Percentiles rank a stretch among this genome's conserved stretches.
These are phyloP conservation scores for Pammene fasciana DNA, from an alignment of 2,888 invertebrate species.

Conservation along the genomic window DNA sequence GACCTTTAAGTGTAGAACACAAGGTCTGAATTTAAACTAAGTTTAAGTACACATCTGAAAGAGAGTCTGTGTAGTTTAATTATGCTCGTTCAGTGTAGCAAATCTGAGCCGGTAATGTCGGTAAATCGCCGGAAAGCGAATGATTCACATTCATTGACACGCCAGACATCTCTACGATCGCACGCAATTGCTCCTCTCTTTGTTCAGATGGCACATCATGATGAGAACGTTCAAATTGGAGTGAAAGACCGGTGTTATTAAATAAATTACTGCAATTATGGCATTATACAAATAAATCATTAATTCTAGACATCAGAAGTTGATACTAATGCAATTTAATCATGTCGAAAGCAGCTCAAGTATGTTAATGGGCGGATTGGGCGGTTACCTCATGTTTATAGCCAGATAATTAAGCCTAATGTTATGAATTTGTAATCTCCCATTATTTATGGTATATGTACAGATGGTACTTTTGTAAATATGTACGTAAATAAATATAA, in stretches of 20 bases:
- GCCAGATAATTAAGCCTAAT: background rate
- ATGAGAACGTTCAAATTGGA: constrained; percentile 1
- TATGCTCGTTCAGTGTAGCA: constrained; percentile 19
- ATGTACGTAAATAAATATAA: constrained; percentile 43
- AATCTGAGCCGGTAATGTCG: constrained; percentile 30
- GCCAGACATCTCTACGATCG: constrained; percentile 22
- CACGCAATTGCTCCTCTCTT: constrained; percentile 31
- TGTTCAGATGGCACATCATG: constrained; percentile 28
- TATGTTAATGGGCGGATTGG: constrained; percentile 14
- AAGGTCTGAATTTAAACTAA: constrained; percentile 14
- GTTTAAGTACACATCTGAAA: background rate
- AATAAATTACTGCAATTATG: constrained; percentile 20
- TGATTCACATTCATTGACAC: constrained; percentile 41
- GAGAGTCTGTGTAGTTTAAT: constrained; percentile 12
- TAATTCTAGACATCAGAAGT: constrained; percentile 7
- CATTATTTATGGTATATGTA: constrained; percentile 46
- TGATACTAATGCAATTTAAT: constrained; percentile 9
- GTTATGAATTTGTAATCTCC: constrained; percentile 10
- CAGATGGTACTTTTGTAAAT: constrained; percentile 57
- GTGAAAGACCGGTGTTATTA: constrained; percentile 8
- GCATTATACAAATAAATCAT: constrained; percentile 18
- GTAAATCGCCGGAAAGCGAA: constrained; percentile 36
- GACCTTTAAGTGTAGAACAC: constrained; percentile 1
- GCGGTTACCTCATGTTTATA: background rate
- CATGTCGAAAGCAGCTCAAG: constrained; percentile 11